phyloP scores from a whole-genome alignment of 30 jellyfish, hydroid and myxozoan species.

The Calvadosia cruxmelitensis region DNA sequence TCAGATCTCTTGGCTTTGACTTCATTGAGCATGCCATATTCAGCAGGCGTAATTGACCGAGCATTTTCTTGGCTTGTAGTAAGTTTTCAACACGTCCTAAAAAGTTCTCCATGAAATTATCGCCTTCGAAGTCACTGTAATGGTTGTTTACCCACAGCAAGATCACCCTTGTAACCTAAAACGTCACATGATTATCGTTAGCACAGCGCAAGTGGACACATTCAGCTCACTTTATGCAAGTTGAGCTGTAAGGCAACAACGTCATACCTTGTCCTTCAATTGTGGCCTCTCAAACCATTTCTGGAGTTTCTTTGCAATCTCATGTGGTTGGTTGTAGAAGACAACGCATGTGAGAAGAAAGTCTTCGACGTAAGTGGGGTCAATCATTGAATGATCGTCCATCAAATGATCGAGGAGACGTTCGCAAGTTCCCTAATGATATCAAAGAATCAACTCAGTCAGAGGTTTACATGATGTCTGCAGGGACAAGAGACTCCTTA shows the following conservation, averaged over 20 bases:
- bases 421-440: slow-evolving; percentile 67
- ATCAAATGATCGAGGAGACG: slow-evolving; percentile 73
- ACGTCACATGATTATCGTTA: no score
- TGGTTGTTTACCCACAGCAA: slow-evolving; percentile 91
- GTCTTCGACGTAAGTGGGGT: slow-evolving; percentile 93
- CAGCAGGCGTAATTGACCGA: slow-evolving; percentile 79
- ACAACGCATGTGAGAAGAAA: slow-evolving; percentile 77
- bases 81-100: slow-evolving; percentile 58
- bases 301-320: slow-evolving; percentile 56
- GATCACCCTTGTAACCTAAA: slow-evolving; percentile 87
- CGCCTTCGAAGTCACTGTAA: slow-evolving; percentile 79
- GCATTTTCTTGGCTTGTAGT: slow-evolving; percentile 81
- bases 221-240: background rate
- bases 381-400: slow-evolving; percentile 91
- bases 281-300: slow-evolving; percentile 95
- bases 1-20: slow-evolving; percentile 52
- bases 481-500: no score
- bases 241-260: background rate
- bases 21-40: slow-evolving; percentile 91
- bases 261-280: slow-evolving; percentile 73
- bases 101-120: slow-evolving; percentile 62
- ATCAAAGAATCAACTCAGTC: no score
- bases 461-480: no score
- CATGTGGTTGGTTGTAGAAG: slow-evolving; percentile 72
- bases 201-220: no score